Conservation (phyloP, 1,140 invertebrate genomes). For the Drosophila funebris region DNA sequence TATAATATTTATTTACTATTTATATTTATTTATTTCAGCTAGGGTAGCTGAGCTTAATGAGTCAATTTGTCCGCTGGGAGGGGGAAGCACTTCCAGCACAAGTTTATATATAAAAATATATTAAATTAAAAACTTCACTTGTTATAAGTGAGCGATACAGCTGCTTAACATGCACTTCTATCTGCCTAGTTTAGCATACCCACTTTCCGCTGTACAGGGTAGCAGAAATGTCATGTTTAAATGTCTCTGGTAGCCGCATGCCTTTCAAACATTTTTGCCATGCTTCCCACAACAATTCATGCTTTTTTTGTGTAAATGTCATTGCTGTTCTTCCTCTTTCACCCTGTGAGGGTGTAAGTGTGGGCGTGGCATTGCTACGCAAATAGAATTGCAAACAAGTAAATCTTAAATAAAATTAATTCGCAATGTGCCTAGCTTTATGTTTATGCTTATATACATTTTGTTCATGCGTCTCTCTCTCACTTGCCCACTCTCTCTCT, state of each 20-base stretch:
- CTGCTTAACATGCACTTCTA: background rate
- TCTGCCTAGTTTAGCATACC: background rate
- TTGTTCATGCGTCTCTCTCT: background rate
- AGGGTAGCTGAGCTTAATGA: no score
- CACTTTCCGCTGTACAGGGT: background rate
- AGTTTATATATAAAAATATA: no score
- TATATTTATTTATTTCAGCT: no score
- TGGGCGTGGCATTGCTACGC: constrained; percentile 37
- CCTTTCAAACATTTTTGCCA: constrained; percentile 19
- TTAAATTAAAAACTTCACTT: no score
- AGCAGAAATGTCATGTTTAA: constrained; percentile 8
- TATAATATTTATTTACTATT: no score
- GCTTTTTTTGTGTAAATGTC: background rate
- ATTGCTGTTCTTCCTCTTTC: no score
- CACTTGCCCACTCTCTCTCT: background rate
- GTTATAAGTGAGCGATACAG: no score
- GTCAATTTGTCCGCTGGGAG: no score
- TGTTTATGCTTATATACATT: constrained; percentile 11
- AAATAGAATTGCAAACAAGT: constrained; percentile 76
- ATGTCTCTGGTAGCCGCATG: background rate
- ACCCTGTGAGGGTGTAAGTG: background rate
- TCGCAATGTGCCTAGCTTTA: constrained; percentile 48
- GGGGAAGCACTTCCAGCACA: no score
- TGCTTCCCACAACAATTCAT: constrained; percentile 10
- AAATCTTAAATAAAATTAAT: constrained; percentile 76